phyloP scores from a whole-genome alignment of 2,113 vertebrate genomes.

The Apeltes quadracus region DNA sequence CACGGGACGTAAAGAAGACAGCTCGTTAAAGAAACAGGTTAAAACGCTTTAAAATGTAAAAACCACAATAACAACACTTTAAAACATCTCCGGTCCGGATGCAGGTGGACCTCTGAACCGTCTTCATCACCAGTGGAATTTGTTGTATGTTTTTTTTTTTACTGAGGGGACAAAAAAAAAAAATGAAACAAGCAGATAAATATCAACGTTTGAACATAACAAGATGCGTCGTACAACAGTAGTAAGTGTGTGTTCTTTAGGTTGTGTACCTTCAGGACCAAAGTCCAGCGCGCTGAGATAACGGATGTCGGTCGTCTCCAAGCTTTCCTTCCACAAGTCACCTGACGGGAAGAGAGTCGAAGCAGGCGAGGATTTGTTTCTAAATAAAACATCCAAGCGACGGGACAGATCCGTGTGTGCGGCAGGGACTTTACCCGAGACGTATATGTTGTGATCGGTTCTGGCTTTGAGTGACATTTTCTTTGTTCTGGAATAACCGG shows the following conservation, averaged over 20 bases:
- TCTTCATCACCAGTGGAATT: constrained; percentile 53
- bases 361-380: neutral
- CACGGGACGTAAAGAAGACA: neutral
- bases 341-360: constrained; percentile 29
- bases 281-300: constrained; percentile 51
- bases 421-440: constrained; percentile 71
- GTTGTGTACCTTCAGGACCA: constrained; percentile 32
- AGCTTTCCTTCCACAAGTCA: constrained; percentile 20
- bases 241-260: neutral
- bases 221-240: neutral
- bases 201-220: neutral
- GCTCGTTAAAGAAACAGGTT: neutral
- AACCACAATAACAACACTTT: neutral
- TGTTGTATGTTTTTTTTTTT: constrained; percentile 6
- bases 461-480: constrained; percentile 52
- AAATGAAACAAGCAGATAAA: neutral
- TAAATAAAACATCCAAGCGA: neutral
- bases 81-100: neutral
- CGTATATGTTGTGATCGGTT: constrained; percentile 39
- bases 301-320: constrained; percentile 5
- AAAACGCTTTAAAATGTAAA: neutral
- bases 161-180: constrained; percentile 15
- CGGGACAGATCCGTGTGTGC: neutral
- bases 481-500: neutral
- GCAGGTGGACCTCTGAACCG: neutral